phyloP scores from a whole-genome alignment of 2,113 vertebrate species.

The Macrotis lagotis region DNA sequence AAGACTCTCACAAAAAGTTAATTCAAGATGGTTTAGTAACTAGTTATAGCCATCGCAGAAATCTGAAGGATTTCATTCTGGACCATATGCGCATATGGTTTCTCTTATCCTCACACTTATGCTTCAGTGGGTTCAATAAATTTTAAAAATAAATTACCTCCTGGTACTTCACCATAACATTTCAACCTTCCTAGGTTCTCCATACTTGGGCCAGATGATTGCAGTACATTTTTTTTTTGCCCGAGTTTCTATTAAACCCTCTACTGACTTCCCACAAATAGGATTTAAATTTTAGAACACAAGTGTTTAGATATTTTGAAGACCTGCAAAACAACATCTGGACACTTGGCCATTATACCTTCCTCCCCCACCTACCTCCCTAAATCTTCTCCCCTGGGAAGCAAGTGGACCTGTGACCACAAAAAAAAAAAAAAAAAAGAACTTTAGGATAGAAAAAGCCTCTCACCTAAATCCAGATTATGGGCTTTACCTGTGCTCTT shows the following conservation, averaged over 20 bases:
- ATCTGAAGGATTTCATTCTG: slow-evolving; percentile 48
- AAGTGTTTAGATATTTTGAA: background rate
- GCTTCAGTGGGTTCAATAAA: slow-evolving; percentile 57
- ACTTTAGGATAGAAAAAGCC: background rate
- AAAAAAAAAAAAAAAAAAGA: background rate
- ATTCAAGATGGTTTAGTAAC: slow-evolving; percentile 48
- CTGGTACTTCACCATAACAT: slow-evolving; percentile 40
- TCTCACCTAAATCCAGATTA: accelerated
- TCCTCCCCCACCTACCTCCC: background rate
- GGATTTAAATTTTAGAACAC: slow-evolving; percentile 33
- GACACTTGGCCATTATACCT: background rate
- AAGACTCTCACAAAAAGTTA: slow-evolving; percentile 28
- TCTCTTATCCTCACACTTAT: slow-evolving; percentile 43
- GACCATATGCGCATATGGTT: slow-evolving; percentile 22
- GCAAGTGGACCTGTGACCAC: background rate
- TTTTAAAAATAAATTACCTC: slow-evolving; percentile 65
- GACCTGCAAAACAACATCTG: background rate
- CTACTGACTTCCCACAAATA: slow-evolving; percentile 57
- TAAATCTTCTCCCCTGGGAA: background rate
- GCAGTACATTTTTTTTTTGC: slow-evolving; percentile 51
- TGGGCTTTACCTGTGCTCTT: background rate
- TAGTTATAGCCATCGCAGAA: slow-evolving; percentile 27
- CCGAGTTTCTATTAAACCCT: slow-evolving; percentile 64
- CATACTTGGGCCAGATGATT: slow-evolving; percentile 20
- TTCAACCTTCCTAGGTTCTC: slow-evolving; percentile 50